Evolutionary conservation across 2,888 invertebrate genomes (phyloP), one percentile per base, ranked within the genome.

Genomic region (Panzeria rudis): DNA sequence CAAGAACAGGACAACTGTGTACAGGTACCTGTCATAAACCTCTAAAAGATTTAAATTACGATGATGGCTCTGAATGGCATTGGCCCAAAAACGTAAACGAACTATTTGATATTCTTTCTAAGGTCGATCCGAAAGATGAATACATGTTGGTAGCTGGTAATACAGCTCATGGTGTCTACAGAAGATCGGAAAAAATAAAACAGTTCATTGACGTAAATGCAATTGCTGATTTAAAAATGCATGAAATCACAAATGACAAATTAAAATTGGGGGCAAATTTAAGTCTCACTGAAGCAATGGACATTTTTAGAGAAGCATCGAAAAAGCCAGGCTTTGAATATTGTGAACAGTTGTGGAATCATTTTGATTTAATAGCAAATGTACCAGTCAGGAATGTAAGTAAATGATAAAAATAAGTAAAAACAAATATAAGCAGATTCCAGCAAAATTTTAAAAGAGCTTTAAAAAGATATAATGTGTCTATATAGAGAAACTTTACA

Each of bases 61-160:
- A 75, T 11, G 86, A 88, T 80, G 89, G 88, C 17, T 81, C 29
- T 6, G 80, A 88, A 77, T 89, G 89, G 89, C 81, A 87, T 87
- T 89, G 88, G 88, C 89, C 89, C 3, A 86, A 62, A 66, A 86
- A 61, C 66, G 80, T 84, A 41, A 50, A 20, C 0, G 87, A 90
- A 6, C 83, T 88, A 4, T 88, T 88, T 71, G 83, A 80, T 9
- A 76, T 83, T 0, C 56, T 96, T 17, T 88, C 92, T 0, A 80
- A 84, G 20, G 35, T 82, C 1, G 61, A 76, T 79, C 90, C 92
- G 9, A 89, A 93, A n/a, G 90, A 92, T 3, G 92, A 92, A 17
- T 96, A 95, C 87, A 94, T 95, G 91, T 89, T 97, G 11, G 94
- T 96, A 0, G 95, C 94, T 44, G 97, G 97, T 13, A 96, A 96